Percentiles rank a stretch among this genome's conserved stretches.
phyloP scores from a whole-genome alignment of 2,888 invertebrate species.

The Mantis religiosa region DNA sequence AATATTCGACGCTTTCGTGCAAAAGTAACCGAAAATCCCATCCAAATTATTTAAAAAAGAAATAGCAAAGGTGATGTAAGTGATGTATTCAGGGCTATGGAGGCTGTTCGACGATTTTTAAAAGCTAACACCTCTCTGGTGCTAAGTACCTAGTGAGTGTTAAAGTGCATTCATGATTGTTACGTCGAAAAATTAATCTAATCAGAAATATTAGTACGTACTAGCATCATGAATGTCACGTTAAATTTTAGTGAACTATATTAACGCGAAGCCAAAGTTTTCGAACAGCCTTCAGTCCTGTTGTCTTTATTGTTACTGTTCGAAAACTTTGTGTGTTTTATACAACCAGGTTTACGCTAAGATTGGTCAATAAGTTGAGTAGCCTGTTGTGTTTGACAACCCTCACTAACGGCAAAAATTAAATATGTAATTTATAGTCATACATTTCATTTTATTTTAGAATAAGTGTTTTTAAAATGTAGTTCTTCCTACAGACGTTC shows the following conservation, averaged over 20 bases:
- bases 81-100: conserved; percentile 19
- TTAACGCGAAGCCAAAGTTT: conserved; percentile 48
- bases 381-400: no score
- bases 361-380: no score
- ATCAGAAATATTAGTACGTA: not conserved
- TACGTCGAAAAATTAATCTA: not conserved
- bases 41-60: not conserved
- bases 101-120: conserved; percentile 34
- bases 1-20: not conserved
- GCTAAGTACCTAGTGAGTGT: not conserved
- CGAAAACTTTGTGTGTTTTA: conserved; percentile 53
- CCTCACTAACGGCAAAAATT: no score
- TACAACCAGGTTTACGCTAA: not conserved
- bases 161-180: conserved; percentile 8
- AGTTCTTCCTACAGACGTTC: no score
- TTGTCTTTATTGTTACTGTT: conserved; percentile 47
- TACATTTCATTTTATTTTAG: no score
- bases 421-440: no score
- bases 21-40: not conserved
- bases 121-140: conserved; percentile 4
- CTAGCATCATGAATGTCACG: not conserved
- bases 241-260: not conserved
- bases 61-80: not conserved
- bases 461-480: no score
- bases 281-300: conserved; percentile 63